Conservation (phyloP, 2,113 vertebrate species). For the Ariopsis seemanni region DNA sequence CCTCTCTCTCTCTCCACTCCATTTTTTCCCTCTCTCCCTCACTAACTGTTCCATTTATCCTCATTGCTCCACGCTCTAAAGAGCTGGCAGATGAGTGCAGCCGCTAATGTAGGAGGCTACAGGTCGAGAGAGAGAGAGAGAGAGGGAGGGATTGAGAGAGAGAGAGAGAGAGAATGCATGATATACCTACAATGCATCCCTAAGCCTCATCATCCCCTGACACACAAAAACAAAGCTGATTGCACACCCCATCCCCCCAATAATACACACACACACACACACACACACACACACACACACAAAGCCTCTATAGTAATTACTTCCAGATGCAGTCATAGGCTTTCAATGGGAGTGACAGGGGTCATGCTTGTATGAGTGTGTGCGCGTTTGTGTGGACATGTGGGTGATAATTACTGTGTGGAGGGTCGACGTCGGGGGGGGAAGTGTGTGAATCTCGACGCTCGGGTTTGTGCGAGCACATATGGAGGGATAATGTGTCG, state of each 20-base stretch:
- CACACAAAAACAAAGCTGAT: constrained; percentile 48
- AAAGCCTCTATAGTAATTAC: constrained; percentile 48
- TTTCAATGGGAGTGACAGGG: constrained; percentile 46
- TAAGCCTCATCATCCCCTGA: constrained; percentile 35
- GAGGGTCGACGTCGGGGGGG: constrained; percentile 19
- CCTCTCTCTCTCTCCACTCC: not conserved
- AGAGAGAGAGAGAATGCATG: constrained; percentile 18
- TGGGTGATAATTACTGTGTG: constrained; percentile 44
- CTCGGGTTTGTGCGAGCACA: constrained; percentile 8
- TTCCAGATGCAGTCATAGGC: constrained; percentile 47
- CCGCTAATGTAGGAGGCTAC: constrained; percentile 46
- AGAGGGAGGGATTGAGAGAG: not conserved
- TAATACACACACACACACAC: constrained; percentile 20
- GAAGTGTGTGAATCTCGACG: constrained; percentile 8
- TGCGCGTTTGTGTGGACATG: constrained; percentile 41
- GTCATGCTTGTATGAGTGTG: constrained; percentile 37
- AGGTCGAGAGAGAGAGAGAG: constrained; percentile 23
- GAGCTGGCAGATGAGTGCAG: constrained; percentile 42
- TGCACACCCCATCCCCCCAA: constrained; percentile 2
- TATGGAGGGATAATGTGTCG: constrained; percentile 23
- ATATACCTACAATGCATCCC: constrained; percentile 42
- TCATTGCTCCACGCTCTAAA: constrained; percentile 44
- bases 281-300: constrained; percentile 19
- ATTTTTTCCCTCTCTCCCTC: constrained; percentile 19
- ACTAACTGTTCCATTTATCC: constrained; percentile 50